Evolutionary conservation across 2,888 invertebrate genomes (phyloP).

Genomic region (Drosophila maculinotata): DNA sequence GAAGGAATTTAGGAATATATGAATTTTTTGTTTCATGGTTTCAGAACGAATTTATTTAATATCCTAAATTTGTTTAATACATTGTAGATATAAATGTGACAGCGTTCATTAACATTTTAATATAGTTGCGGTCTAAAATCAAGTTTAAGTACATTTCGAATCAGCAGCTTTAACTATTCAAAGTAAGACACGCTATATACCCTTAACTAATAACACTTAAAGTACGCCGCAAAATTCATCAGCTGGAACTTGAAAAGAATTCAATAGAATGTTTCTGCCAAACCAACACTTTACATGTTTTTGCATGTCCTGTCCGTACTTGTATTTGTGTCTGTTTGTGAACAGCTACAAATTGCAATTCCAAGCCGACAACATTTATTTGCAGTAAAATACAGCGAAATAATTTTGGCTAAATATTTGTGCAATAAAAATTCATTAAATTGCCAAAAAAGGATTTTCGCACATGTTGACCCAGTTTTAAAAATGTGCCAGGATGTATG

Average conservation of each 20-base stretch:
- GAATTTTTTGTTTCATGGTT: no score
- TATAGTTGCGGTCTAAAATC: no score
- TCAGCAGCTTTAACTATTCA: no score
- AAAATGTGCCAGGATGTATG: constrained; percentile 13
- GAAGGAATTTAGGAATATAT: no score
- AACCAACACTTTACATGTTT: constrained; percentile 1
- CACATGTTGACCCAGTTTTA: constrained; percentile 51
- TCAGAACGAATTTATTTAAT: no score
- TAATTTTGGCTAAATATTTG: constrained; percentile 56
- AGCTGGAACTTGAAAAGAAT: constrained; percentile 7
- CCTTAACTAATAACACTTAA: no score
- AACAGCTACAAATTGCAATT: constrained; percentile 16
- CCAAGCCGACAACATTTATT: constrained; percentile 43
- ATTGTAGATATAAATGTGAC: no score
- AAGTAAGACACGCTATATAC: no score
- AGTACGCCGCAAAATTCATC: constrained; percentile 22
- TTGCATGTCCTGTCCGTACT: neutral
- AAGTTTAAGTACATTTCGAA: no score
- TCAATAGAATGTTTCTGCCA: constrained; percentile 14
- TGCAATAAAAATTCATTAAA: constrained; percentile 59
- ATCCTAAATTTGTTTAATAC: no score
- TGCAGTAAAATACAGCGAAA: constrained; percentile 52
- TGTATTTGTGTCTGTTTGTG: constrained; percentile 6
- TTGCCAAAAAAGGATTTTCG: constrained; percentile 25
- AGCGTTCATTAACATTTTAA: no score